A percentile compares a stretch with the other conserved stretches of the same genome.
These are phyloP conservation scores for Epinotia ramella DNA, from an alignment of 2,888 invertebrate species.

Conservation along the genomic window DNA sequence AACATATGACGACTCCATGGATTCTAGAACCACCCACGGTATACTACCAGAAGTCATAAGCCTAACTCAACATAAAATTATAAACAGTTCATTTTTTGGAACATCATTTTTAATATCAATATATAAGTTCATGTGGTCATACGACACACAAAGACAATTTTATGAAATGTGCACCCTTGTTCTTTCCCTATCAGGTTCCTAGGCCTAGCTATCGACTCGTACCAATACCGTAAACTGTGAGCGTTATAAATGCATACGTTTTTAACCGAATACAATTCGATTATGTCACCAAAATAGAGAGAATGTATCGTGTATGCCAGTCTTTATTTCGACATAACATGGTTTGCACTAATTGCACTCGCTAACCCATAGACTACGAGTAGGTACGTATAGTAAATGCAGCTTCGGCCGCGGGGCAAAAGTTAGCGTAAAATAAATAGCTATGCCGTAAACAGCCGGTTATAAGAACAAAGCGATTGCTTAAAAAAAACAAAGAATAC, in stretches of 20 bases:
- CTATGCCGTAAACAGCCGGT: conserved; percentile 49
- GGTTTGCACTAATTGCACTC: conserved; percentile 31
- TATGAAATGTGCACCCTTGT: no score
- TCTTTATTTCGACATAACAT: conserved; percentile 37
- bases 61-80: no score
- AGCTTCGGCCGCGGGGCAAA: conserved; percentile 21
- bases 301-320: conserved; percentile 38
- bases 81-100: no score
- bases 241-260: conserved; percentile 40
- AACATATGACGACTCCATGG: no score
- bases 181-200: neutral
- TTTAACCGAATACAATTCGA: conserved; percentile 38
- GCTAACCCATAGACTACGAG: conserved; percentile 14
- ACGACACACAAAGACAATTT: no score
- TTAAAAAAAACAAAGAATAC: conserved; percentile 56
- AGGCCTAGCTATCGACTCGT: neutral
- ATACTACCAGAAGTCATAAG: no score
- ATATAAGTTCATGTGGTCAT: no score
- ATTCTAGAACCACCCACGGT: no score
- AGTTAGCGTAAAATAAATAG: conserved; percentile 31
- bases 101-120: no score
- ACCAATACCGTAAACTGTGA: conserved; percentile 3
- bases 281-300: conserved; percentile 35
- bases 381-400: neutral
- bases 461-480: conserved; percentile 72